Conservation (phyloP, 2,888 invertebrate genomes). For the Herminia tarsipennalis region DNA sequence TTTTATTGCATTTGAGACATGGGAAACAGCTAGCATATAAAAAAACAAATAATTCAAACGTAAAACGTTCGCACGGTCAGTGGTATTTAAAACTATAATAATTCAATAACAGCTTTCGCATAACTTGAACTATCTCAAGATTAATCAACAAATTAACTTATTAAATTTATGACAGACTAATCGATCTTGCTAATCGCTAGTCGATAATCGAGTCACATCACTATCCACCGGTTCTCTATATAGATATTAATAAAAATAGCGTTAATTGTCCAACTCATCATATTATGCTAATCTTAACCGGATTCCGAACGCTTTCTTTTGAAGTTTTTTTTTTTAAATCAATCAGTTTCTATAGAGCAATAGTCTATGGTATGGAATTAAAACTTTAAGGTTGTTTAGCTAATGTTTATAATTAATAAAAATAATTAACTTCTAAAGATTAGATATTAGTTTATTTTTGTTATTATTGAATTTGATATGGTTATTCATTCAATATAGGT, state of each 20-base stretch:
- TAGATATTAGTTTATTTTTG: neutral
- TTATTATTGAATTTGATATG: too few relatives aligned
- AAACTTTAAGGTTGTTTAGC: slow-evolving; percentile 6
- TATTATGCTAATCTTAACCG: slow-evolving; percentile 50
- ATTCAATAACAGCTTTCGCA: too few relatives aligned
- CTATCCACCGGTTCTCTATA: slow-evolving; percentile 33
- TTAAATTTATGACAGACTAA: slow-evolving; percentile 5
- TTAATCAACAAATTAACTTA: too few relatives aligned
- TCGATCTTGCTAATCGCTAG: slow-evolving; percentile 30
- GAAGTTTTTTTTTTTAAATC: slow-evolving; percentile 16
- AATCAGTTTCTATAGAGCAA: slow-evolving; percentile 11
- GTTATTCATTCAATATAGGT: too few relatives aligned
- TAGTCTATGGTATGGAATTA: slow-evolving; percentile 16
- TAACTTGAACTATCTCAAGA: too few relatives aligned
- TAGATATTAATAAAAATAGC: slow-evolving; percentile 39
- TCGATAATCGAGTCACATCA: slow-evolving; percentile 31
- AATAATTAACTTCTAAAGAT: slow-evolving; percentile 7
- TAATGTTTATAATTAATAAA: slow-evolving; percentile 13
- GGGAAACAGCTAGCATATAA: too few relatives aligned
- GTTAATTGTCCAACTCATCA: slow-evolving; percentile 50
- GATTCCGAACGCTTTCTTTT: slow-evolving; percentile 43
- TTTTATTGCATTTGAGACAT: too few relatives aligned
- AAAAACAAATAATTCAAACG: too few relatives aligned
- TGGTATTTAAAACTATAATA: too few relatives aligned
- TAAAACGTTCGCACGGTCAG: too few relatives aligned